Conservation (phyloP, 1,140 invertebrate genomes). For the Dryas iulia region DNA sequence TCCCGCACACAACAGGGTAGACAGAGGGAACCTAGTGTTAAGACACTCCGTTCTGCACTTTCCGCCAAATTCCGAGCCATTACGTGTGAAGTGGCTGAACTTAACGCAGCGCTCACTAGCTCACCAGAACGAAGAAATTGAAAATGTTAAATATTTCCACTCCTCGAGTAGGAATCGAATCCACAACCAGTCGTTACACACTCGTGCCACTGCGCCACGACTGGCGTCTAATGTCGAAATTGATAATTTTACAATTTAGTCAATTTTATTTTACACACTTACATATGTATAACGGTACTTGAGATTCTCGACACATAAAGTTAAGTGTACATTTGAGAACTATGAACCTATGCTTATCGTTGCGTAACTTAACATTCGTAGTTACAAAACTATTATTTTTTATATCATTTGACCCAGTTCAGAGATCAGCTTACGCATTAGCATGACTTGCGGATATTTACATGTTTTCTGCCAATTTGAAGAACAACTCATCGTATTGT, state of each 20-base stretch:
- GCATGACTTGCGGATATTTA: conserved; percentile 6
- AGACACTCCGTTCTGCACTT: no score
- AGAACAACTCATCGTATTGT: not conserved
- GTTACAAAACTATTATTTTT: conserved; percentile 23
- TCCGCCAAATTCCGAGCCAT: no score
- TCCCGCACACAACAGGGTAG: no score
- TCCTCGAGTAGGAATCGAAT: no score
- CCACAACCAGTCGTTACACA: no score
- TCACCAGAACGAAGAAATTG: no score
- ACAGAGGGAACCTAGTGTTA: no score
- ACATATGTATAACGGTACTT: not conserved
- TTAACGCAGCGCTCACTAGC: no score
- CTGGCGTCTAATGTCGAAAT: no score
- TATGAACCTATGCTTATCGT: not conserved
- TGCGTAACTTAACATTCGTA: not conserved
- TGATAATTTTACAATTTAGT: not conserved
- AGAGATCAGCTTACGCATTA: conserved; percentile 7
- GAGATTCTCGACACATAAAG: conserved; percentile 5
- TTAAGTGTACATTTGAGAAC: conserved; percentile 4
- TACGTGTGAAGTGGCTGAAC: no score
- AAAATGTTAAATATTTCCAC: no score
- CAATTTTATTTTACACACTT: not conserved
- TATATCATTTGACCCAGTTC: conserved; percentile 17
- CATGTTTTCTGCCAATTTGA: not conserved
- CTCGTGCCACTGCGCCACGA: no score